phyloP scores from a whole-genome alignment of 2,888 invertebrate species.

The Pristionchus exspectatus region DNA sequence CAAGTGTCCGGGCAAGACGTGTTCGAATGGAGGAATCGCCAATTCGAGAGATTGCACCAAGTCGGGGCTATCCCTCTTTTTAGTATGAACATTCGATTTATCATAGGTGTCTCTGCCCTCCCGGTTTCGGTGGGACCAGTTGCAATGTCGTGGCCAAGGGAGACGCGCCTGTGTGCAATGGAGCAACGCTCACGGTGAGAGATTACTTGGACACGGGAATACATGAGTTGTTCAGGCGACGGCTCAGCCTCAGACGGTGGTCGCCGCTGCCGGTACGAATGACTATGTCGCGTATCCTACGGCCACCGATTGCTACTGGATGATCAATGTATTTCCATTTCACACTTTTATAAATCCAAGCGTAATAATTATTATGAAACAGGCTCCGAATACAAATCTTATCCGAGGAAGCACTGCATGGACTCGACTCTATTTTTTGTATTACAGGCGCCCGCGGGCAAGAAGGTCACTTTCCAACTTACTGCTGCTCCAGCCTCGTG shows the following conservation, averaged over 20 bases:
- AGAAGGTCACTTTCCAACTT: conserved; percentile 20
- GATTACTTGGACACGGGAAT: neutral
- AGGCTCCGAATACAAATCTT: too few relatives aligned
- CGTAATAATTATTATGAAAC: too few relatives aligned
- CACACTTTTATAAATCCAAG: neutral
- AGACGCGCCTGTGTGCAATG: conserved; percentile 43
- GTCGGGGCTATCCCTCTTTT: too few relatives aligned
- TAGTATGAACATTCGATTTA: too few relatives aligned
- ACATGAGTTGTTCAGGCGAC: neutral
- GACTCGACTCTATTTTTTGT: too few relatives aligned
- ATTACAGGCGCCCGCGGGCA: conserved; percentile 48
- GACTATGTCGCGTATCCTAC: neutral
- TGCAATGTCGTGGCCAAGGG: neutral
- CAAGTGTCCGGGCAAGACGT: conserved; percentile 21
- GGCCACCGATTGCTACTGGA: conserved; percentile 32
- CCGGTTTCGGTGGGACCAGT: neutral
- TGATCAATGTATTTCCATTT: conserved; percentile 1
- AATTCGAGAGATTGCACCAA: conserved; percentile 41
- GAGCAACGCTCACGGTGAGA: neutral
- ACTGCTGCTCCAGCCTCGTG: neutral
- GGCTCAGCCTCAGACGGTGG: neutral
- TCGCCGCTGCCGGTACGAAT: neutral
- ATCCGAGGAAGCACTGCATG: too few relatives aligned
- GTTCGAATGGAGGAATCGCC: conserved; percentile 29
- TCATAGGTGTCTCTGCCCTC: conserved; percentile 48